These are phyloP conservation scores for Astyanax mexicanus DNA, from an alignment of 2,797 vertebrate species.

Conservation along the genomic window DNA sequence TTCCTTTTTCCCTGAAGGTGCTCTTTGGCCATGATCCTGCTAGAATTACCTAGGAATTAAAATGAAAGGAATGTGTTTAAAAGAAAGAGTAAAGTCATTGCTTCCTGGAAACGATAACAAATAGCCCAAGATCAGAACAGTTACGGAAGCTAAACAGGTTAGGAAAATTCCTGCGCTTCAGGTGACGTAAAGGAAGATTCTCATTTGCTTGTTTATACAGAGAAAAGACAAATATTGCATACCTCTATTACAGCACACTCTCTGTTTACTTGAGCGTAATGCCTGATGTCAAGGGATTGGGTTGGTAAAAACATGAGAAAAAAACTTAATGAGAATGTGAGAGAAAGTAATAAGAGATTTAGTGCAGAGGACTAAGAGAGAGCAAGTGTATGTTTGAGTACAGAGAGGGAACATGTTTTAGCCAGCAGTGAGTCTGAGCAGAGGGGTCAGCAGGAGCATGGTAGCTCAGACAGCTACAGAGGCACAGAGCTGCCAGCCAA, in stretches of 20 bases:
- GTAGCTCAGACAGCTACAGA: constrained; percentile 36
- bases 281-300: background rate
- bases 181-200: background rate
- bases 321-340: no score
- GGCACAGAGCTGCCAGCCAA: constrained; percentile 15
- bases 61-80: constrained; percentile 26
- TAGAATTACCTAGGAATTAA: constrained; percentile 30
- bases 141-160: background rate
- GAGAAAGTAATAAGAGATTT: no score
- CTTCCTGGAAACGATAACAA: constrained; percentile 13
- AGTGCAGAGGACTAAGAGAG: background rate
- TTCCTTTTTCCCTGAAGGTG: constrained; percentile 1
- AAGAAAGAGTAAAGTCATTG: constrained; percentile 15
- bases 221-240: background rate
- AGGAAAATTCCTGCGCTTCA: background rate
- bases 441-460: constrained; percentile 39
- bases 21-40: background rate
- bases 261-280: background rate
- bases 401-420: constrained; percentile 32
- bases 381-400: background rate
- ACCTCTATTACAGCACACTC: background rate
- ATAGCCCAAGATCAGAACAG: background rate
- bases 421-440: constrained; percentile 29
- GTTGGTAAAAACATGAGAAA: no score
- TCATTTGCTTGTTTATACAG: background rate